A percentile compares a stretch with the other conserved stretches of the same genome.
These are phyloP conservation scores for Alosa sapidissima DNA, from an alignment of 2,797 vertebrate species.

Conservation along the genomic window DNA sequence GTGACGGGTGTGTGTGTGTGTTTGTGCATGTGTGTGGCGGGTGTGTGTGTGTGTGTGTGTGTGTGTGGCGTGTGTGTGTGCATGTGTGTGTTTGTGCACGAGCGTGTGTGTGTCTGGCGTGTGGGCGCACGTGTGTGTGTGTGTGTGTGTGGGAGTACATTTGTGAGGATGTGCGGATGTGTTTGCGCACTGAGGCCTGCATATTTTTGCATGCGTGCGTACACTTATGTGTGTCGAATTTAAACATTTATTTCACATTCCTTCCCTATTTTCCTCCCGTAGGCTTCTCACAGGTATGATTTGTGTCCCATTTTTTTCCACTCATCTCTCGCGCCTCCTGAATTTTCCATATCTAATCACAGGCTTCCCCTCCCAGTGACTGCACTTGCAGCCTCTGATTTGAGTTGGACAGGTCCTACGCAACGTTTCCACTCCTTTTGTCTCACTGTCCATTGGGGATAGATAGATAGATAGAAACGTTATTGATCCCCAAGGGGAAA, in stretches of 20 bases:
- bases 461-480: too few relatives aligned
- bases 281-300: background rate
- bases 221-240: constrained; percentile 51
- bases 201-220: constrained; percentile 43
- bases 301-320: constrained; percentile 15
- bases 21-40: constrained; percentile 27
- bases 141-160: constrained; percentile 27
- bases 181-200: constrained; percentile 13
- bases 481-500: too few relatives aligned
- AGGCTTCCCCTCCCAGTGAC: background rate
- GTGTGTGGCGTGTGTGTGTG: constrained; percentile 16
- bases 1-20: constrained; percentile 27
- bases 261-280: background rate
- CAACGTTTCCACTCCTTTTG: background rate
- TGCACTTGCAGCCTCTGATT: constrained; percentile 13
- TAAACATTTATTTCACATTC: constrained; percentile 43
- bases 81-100: constrained; percentile 32
- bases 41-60: constrained; percentile 42
- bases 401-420: background rate
- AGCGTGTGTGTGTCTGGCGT: constrained; percentile 8
- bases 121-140: constrained; percentile 16
- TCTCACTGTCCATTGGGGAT: background rate
- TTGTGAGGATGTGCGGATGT: constrained; percentile 1
- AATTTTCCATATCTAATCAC: background rate
- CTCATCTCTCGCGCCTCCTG: background rate